Conservation (phyloP, 2,888 invertebrate genomes). For the Exephanes ischioxanthus region DNA sequence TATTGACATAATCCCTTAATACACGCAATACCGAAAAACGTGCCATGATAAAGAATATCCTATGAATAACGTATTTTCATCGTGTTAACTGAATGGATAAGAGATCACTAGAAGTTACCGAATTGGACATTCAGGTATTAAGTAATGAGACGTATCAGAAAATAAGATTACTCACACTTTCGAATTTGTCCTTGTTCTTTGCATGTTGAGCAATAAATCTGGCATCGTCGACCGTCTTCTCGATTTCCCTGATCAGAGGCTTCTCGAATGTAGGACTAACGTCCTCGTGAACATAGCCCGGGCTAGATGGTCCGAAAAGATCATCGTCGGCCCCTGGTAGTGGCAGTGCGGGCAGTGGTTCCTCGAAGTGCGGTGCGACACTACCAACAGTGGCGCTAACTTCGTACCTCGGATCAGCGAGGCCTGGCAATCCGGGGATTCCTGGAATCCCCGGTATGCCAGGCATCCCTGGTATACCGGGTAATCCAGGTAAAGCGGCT, state of each 20-base stretch:
- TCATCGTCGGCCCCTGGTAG: conserved; percentile 93
- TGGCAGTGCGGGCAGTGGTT: conserved; percentile 90
- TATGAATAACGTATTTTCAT: background rate
- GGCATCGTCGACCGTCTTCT: conserved; percentile 96
- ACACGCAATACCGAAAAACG: too few species aligned
- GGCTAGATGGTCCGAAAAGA: conserved; percentile 91
- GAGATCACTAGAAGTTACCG: background rate
- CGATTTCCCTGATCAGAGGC: conserved; percentile 93
- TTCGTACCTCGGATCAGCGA: conserved; percentile 76
- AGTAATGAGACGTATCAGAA: too few species aligned
- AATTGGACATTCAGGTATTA: too few species aligned
- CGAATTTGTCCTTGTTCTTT: conserved; percentile 97
- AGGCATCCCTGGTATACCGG: conserved; percentile 63
- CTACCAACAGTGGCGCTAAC: conserved; percentile 88
- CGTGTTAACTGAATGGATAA: background rate
- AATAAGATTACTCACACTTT: conserved; percentile 90
- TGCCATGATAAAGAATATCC: too few species aligned
- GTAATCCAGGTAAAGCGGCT: conserved; percentile 82
- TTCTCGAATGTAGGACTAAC: conserved; percentile 93
- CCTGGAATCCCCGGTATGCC: conserved; percentile 60
- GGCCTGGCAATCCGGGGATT: conserved; percentile 61
- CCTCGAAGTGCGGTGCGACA: conserved; percentile 86
- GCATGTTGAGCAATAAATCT: conserved; percentile 98
- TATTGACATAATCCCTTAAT: too few species aligned
- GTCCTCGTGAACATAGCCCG: conserved; percentile 87